phyloP scores from a whole-genome alignment of 2,113 vertebrate genomes.

The Chionomys nivalis region DNA sequence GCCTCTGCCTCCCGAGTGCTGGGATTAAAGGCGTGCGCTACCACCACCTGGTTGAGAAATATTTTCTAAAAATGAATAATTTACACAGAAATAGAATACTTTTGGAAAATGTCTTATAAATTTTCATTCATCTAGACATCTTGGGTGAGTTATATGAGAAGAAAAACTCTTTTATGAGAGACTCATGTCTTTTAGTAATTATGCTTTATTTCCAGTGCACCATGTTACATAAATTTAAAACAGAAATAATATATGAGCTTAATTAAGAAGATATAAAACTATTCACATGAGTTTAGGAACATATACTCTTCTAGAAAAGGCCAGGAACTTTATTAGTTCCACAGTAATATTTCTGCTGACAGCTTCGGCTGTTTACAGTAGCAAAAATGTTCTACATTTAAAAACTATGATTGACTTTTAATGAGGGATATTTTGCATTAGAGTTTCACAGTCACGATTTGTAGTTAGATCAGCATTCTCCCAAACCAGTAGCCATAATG shows the following conservation, averaged over 20 bases:
- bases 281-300: not conserved
- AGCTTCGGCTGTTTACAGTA: not conserved
- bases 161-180: conserved; percentile 58
- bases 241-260: conserved; percentile 26
- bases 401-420: conserved; percentile 18
- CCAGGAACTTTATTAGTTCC: conserved; percentile 35
- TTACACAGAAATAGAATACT: conserved; percentile 66
- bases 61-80: conserved; percentile 52
- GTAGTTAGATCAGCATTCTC: conserved; percentile 14
- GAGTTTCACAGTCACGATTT: conserved; percentile 31
- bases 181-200: conserved; percentile 33
- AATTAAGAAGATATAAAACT: conserved; percentile 33
- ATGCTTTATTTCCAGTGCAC: conserved; percentile 46
- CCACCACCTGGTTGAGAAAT: no score
- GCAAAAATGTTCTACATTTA: conserved; percentile 26
- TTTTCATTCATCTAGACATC: conserved; percentile 9
- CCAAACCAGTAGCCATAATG: conserved; percentile 38
- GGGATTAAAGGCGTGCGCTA: no score
- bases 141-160: conserved; percentile 30
- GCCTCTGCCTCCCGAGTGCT: no score
- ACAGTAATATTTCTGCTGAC: not conserved
- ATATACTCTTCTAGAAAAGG: conserved; percentile 33
- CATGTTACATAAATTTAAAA: conserved; percentile 44
- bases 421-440: not conserved
- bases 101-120: conserved; percentile 33